Conservation (phyloP, 1,140 invertebrate species). For the Sipha flava region DNA sequence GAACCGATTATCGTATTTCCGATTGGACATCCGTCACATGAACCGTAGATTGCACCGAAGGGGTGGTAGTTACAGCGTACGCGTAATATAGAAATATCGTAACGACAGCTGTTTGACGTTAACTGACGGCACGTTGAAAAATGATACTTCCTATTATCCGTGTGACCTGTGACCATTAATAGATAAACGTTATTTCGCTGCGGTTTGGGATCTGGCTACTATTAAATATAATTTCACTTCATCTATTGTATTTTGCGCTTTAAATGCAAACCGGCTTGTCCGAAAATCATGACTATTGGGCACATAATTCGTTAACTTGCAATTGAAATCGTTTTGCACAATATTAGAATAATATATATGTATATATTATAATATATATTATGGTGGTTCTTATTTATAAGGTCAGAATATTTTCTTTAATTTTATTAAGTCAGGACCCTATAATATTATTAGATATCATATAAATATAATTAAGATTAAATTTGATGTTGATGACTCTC, state of each 20-base stretch:
- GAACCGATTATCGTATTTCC: background rate
- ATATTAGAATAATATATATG: too few species aligned
- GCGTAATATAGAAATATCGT: background rate
- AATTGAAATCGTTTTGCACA: background rate
- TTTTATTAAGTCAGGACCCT: too few species aligned
- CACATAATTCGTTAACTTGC: background rate
- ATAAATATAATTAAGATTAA: too few species aligned
- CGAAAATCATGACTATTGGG: too few species aligned
- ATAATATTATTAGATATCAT: too few species aligned
- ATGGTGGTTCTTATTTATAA: too few species aligned
- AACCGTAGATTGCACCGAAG: background rate
- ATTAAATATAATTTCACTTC: background rate
- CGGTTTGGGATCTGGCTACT: background rate
- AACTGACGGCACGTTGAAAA: slow-evolving; percentile 21
- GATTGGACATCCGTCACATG: slow-evolving; percentile 13
- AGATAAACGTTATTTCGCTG: background rate
- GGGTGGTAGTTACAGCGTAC: background rate
- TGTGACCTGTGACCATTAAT: slow-evolving; percentile 11
- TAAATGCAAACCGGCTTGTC: background rate
- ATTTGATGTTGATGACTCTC: too few species aligned
- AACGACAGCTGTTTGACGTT: slow-evolving; percentile 23
- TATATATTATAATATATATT: too few species aligned
- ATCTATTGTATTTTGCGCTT: background rate
- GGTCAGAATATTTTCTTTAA: too few species aligned
- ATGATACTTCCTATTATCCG: slow-evolving; percentile 16